Percentiles rank a stretch among this genome's conserved stretches.
Evolutionary conservation across 2,888 invertebrate genomes (phyloP).

Genomic region (Nineta flava): DNA sequence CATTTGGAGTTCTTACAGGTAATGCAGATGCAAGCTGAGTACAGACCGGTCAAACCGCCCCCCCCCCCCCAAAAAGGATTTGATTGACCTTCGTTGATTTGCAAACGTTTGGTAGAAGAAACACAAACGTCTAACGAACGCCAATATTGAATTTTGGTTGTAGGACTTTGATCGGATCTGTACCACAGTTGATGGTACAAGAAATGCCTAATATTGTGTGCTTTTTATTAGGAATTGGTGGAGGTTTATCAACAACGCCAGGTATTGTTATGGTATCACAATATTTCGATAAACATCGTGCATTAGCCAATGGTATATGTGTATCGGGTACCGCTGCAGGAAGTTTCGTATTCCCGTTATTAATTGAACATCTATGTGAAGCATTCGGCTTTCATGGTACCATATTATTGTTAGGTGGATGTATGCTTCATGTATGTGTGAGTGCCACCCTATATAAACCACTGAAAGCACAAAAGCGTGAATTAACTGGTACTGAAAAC

Average conservation of each 20-base stretch:
- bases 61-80: too few species aligned
- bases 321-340: conserved; percentile 68
- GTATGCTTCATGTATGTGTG: conserved; percentile 60
- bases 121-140: too few species aligned
- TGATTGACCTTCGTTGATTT: too few species aligned
- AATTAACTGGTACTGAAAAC: conserved; percentile 20
- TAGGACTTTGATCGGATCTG: too few species aligned
- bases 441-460: conserved; percentile 52
- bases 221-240: conserved; percentile 45
- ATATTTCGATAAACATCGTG: conserved; percentile 64
- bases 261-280: conserved; percentile 68
- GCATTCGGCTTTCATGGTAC: conserved; percentile 60
- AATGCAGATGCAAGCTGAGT: conserved; percentile 13
- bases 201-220: too few species aligned
- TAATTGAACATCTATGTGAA: conserved; percentile 52
- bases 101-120: too few species aligned
- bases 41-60: too few species aligned
- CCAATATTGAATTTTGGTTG: too few species aligned
- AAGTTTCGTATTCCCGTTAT: conserved; percentile 59
- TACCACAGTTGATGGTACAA: too few species aligned
- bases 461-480: conserved; percentile 22
- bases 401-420: conserved; percentile 47
- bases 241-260: conserved; percentile 63
- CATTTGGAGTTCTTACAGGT: conserved; percentile 59
- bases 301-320: conserved; percentile 63